Conservation (phyloP, 2,113 vertebrate species). For the Pleuronectes platessa region DNA sequence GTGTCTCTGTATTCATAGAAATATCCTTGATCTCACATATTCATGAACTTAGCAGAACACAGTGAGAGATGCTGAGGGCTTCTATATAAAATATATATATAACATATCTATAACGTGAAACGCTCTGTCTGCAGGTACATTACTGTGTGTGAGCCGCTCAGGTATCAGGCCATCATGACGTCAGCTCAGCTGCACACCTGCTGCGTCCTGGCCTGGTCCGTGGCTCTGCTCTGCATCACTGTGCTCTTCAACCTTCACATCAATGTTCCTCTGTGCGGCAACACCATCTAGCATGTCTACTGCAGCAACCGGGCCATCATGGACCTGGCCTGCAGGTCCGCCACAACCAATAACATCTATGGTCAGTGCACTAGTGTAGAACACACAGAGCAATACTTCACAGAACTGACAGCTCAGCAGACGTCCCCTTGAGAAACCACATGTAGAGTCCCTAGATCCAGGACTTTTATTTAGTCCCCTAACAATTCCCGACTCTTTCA, state of each 20-base stretch:
- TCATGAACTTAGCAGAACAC: too few relatives aligned
- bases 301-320: conserved; percentile 71
- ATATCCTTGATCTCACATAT: too few relatives aligned
- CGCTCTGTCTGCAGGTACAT: conserved; percentile 45
- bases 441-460: too few relatives aligned
- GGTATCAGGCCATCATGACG: conserved; percentile 73
- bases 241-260: conserved; percentile 63
- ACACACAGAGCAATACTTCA: too few relatives aligned
- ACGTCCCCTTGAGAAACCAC: too few relatives aligned
- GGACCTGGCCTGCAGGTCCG: conserved; percentile 60
- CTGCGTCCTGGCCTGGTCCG: conserved; percentile 58
- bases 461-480: too few relatives aligned
- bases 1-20: too few relatives aligned
- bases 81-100: not conserved
- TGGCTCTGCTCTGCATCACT: conserved; percentile 46
- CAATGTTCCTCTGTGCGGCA: conserved; percentile 56
- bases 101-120: not conserved
- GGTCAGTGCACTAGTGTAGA: conserved; percentile 35
- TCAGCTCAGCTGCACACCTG: conserved; percentile 41
- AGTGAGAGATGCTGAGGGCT: not conserved
- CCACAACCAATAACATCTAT: conserved; percentile 53
- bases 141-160: conserved; percentile 68
- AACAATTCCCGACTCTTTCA: too few relatives aligned
- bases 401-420: too few relatives aligned
- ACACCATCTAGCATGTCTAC: conserved; percentile 62